phyloP scores from a whole-genome alignment of 64 coral and sea anemone species.

The Montipora sp. region DNA sequence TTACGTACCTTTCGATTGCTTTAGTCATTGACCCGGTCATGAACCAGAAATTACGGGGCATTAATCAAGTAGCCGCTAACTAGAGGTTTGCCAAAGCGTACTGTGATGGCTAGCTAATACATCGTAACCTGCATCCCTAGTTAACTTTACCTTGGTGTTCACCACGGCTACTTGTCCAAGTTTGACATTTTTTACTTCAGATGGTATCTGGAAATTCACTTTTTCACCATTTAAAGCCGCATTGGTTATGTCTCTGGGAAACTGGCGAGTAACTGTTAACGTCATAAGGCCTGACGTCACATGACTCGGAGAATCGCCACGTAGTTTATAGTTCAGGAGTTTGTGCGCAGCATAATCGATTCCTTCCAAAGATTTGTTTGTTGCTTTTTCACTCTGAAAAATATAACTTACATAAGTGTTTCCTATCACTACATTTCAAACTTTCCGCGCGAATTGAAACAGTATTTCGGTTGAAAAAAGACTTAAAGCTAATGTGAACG shows the following conservation, averaged over 20 bases:
- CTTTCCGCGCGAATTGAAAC: too few relatives aligned
- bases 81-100: too few relatives aligned
- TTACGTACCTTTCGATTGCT: too few relatives aligned
- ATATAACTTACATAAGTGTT: background rate
- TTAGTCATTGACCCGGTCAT: too few relatives aligned
- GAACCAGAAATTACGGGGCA: too few relatives aligned
- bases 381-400: conserved; percentile 37
- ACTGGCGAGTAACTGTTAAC: conserved; percentile 27
- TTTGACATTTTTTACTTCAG: conserved; percentile 14
- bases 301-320: conserved; percentile 21
- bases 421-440: too few relatives aligned
- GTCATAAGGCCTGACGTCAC: conserved; percentile 11
- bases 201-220: conserved; percentile 19
- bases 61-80: too few relatives aligned
- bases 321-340: conserved; percentile 27
- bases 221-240: conserved; percentile 7
- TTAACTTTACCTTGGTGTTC: conserved; percentile 43
- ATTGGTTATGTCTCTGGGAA: conserved; percentile 4
- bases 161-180: conserved; percentile 4
- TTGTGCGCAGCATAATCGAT: conserved; percentile 43
- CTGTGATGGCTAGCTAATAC: too few relatives aligned
- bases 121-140: too few relatives aligned
- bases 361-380: conserved; percentile 42
- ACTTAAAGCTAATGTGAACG: too few relatives aligned
- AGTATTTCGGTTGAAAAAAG: too few relatives aligned